Evolutionary conservation across 2,888 invertebrate species (phyloP), one percentile per base, ranked within the genome.

Genomic region (Caenorhabditis uteleia): DNA sequence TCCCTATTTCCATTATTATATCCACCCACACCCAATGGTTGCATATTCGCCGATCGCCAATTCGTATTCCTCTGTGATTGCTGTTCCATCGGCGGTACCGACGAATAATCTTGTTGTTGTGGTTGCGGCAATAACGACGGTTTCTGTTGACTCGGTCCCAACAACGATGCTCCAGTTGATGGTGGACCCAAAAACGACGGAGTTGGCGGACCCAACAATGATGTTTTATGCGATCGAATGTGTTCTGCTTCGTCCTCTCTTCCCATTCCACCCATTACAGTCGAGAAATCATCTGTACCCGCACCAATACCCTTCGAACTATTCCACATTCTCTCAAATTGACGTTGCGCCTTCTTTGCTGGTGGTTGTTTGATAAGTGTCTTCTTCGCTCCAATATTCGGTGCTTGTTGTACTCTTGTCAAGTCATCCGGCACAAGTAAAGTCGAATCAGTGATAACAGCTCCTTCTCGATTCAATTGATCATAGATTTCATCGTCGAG

Each of bases 401-500:
- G 59, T 16, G 58, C 75, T 27, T 51, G 16, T 33, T 38, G 56
- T 33, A 56, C 47, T 12, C 65, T 39, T 39, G 67, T 70, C 20
- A 73, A 61, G 43, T 70, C 70, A 25, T 74, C 74, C 2, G 75
- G 75, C 8, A 77, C 64, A 1, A 67, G 54, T 21, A 70, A 51
- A 16, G 61, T 50, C 1, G 62, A 47, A 33, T 54, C 60, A 14
- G 50, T 36, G 12, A 43, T 20, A 42, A 61, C 18, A 16, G 36
- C 43, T 7, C 36, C 39, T 10, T 59, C 57, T 26, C 38, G 10
- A 16, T 44, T 40, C 44, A 55, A 27, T 21, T 34, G 21, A 38
- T 84, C 84, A 81, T 91, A 91, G 0, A 93, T 90, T 84, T 91
- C 91, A 83, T 94, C 93, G 85, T 95, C 95, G 23, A 95, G 91